Conservation (phyloP, 2,113 vertebrate genomes). For the Cinclus cinclus region DNA sequence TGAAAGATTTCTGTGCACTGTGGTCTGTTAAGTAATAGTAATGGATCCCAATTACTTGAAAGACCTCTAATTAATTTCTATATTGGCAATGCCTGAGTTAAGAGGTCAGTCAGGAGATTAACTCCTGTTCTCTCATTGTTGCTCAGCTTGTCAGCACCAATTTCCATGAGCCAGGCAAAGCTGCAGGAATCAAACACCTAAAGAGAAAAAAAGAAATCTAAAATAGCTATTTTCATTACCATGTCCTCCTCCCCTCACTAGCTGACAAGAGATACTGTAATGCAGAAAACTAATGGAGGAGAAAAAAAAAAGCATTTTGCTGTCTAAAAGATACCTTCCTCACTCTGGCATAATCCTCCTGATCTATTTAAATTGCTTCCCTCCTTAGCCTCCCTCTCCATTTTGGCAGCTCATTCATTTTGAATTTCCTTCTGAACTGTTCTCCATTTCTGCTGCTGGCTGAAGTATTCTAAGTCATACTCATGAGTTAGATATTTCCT, state of each 20-base stretch:
- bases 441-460: not conserved
- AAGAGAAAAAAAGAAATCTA: not conserved
- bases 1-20: not conserved
- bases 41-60: slow-evolving; percentile 50
- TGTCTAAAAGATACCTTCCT: not conserved
- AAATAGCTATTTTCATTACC: slow-evolving; percentile 25
- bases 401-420: slow-evolving; percentile 14
- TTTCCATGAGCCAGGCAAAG: not conserved
- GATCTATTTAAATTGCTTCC: slow-evolving; percentile 8
- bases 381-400: not conserved
- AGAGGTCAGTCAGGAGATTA: slow-evolving; percentile 10
- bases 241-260: not conserved
- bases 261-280: slow-evolving; percentile 1
- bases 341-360: not conserved
- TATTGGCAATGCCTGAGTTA: slow-evolving; percentile 37
- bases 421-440: not conserved
- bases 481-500: not conserved
- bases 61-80: slow-evolving; percentile 47
- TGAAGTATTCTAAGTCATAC: not conserved
- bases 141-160: not conserved
- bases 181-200: not conserved
- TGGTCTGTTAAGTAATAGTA: slow-evolving; percentile 43
- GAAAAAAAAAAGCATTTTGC: not conserved
- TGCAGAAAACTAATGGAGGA: not conserved
- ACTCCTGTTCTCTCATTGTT: not conserved